phyloP scores from a whole-genome alignment of 2,888 invertebrate species.

The Nomada flava region DNA sequence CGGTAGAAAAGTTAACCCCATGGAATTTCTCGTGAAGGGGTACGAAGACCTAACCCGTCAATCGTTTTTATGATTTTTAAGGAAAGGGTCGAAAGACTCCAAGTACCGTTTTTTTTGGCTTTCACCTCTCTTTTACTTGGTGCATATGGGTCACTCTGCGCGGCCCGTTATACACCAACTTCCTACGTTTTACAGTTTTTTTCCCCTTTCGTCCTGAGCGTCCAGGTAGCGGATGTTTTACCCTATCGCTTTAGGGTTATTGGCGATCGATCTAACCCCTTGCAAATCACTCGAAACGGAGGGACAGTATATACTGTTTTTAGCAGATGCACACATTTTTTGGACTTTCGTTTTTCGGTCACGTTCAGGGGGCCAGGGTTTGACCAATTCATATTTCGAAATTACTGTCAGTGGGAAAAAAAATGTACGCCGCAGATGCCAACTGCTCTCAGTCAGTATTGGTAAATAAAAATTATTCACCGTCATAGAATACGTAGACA shows the following conservation, averaged over 20 bases:
- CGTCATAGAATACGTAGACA: too few relatives aligned
- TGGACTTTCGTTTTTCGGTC: background rate
- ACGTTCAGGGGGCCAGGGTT: background rate
- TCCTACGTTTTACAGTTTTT: constrained; percentile 61
- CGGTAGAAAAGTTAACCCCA: constrained; percentile 79
- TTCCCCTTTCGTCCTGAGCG: constrained; percentile 1
- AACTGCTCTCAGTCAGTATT: too few relatives aligned
- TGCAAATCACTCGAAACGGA: constrained; percentile 45
- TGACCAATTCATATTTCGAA: background rate
- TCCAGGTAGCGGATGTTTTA: constrained; percentile 46
- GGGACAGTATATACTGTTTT: background rate
- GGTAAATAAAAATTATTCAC: too few relatives aligned
- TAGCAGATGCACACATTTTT: background rate
- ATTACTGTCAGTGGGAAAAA: too few relatives aligned
- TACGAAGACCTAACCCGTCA: constrained; percentile 26
- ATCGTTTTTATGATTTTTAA: constrained; percentile 70
- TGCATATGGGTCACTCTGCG: constrained; percentile 62
- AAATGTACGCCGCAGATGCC: too few relatives aligned
- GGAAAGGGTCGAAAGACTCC: constrained; percentile 7
- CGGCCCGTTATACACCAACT: constrained; percentile 54
- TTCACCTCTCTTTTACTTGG: background rate
- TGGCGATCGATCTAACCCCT: constrained; percentile 49
- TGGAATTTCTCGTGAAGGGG: background rate
- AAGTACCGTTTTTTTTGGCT: constrained; percentile 49
- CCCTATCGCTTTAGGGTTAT: constrained; percentile 46